These are phyloP conservation scores for Vulpes lagopus DNA, from an alignment of 2,113 vertebrate genomes.

Conservation along the genomic window DNA sequence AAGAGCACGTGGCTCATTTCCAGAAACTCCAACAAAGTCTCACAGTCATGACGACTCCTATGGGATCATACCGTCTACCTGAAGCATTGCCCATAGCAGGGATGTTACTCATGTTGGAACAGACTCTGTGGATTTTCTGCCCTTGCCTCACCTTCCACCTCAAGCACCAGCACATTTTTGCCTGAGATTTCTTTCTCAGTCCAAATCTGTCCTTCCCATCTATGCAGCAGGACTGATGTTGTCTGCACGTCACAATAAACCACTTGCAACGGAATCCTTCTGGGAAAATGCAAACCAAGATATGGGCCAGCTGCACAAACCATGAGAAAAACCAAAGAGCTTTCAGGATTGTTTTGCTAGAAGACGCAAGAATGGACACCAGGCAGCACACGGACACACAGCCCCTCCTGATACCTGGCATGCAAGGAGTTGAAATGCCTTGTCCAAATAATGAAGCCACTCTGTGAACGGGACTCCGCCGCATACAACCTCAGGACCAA, in stretches of 20 bases:
- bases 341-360: neutral
- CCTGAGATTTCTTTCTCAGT: neutral
- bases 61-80: neutral
- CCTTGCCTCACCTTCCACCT: neutral
- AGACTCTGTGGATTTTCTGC: neutral
- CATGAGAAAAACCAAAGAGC: neutral
- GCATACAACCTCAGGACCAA: neutral
- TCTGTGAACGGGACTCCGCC: rapidly evolving
- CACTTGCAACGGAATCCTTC: neutral
- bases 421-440: neutral
- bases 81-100: neutral
- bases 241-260: neutral
- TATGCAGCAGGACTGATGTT: neutral
- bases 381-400: too few species aligned
- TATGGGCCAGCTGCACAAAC: neutral
- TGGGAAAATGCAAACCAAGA: neutral
- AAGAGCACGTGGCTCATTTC: neutral
- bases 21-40: neutral
- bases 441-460: neutral
- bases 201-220: neutral
- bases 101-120: rapidly evolving
- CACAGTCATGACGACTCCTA: too few species aligned
- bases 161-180: neutral
- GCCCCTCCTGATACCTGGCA: neutral
- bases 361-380: neutral